These are phyloP conservation scores for Psittacula echo DNA, from an alignment of 2,797 vertebrate genomes.

Conservation along the genomic window DNA sequence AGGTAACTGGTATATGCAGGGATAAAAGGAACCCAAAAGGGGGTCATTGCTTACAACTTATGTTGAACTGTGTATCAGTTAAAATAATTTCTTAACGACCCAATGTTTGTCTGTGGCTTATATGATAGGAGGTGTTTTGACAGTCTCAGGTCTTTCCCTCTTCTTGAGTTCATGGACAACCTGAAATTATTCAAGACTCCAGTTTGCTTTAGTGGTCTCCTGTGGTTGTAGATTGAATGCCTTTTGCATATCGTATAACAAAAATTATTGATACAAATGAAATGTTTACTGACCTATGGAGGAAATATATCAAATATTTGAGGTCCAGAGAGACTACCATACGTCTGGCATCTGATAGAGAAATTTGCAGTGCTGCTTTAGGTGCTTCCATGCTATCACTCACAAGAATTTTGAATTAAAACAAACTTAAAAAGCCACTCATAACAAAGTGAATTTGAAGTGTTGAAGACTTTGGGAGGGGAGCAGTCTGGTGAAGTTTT, in stretches of 20 bases:
- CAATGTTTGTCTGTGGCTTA: not conserved
- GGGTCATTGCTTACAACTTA: not conserved
- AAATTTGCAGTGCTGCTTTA: not conserved
- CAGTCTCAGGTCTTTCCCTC: not conserved
- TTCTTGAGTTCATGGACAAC: not conserved
- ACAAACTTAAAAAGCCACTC: not conserved
- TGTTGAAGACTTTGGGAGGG: not conserved
- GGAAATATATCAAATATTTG: not conserved
- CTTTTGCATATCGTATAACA: not conserved
- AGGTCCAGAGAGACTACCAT: not conserved
- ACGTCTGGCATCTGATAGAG: not conserved
- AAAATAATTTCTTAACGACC: not conserved
- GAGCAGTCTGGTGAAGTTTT: not conserved
- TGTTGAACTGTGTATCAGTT: not conserved
- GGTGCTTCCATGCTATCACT: not conserved
- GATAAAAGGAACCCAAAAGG: not conserved
- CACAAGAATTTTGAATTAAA: not conserved
- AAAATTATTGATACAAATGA: not conserved
- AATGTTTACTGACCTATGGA: not conserved
- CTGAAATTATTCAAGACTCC: not conserved
- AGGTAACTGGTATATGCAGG: not conserved
- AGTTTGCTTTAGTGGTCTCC: not conserved
- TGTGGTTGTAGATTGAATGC: not conserved
- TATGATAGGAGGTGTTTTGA: not conserved
- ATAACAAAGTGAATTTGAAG: not conserved